Percentiles rank a stretch among this genome's conserved stretches.
Evolutionary conservation across 1,140 invertebrate species (phyloP).

Genomic region (Zophobas atratus): DNA sequence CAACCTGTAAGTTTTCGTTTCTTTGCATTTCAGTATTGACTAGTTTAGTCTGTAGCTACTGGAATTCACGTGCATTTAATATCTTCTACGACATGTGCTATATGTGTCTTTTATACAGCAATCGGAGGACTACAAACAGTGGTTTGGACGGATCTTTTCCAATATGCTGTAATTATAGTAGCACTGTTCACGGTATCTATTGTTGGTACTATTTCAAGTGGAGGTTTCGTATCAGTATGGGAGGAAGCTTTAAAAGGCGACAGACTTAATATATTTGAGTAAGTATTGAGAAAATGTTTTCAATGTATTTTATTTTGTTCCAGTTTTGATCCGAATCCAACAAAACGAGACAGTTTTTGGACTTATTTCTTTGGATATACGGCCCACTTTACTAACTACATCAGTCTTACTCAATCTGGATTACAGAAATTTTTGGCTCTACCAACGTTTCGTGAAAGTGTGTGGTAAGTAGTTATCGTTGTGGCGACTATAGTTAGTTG

Average conservation of each 20-base stretch:
- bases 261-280: conserved; percentile 67
- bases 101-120: conserved; percentile 86
- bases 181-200: conserved; percentile 77
- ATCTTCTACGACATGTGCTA: conserved; percentile 78
- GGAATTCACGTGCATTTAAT: conserved; percentile 78
- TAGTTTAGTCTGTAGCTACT: conserved; percentile 72
- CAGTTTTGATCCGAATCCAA: conserved; percentile 73
- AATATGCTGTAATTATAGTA: conserved; percentile 77
- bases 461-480: conserved; percentile 64
- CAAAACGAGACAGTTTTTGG: conserved; percentile 75
- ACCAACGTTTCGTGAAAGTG: conserved; percentile 70
- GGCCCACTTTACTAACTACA: conserved; percentile 73
- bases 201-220: conserved; percentile 75
- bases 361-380: conserved; percentile 72
- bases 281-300: conserved; percentile 22
- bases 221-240: conserved; percentile 73
- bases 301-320: conserved; percentile 68
- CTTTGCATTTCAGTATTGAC: conserved; percentile 7
- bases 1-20: conserved; percentile 69
- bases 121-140: conserved; percentile 84
- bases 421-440: conserved; percentile 76
- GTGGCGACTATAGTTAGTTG: too few species aligned
- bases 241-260: conserved; percentile 69
- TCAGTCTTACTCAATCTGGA: conserved; percentile 74
- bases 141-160: conserved; percentile 81